Conservation (phyloP, 1,140 invertebrate species). For the Scaptomyza montana region DNA sequence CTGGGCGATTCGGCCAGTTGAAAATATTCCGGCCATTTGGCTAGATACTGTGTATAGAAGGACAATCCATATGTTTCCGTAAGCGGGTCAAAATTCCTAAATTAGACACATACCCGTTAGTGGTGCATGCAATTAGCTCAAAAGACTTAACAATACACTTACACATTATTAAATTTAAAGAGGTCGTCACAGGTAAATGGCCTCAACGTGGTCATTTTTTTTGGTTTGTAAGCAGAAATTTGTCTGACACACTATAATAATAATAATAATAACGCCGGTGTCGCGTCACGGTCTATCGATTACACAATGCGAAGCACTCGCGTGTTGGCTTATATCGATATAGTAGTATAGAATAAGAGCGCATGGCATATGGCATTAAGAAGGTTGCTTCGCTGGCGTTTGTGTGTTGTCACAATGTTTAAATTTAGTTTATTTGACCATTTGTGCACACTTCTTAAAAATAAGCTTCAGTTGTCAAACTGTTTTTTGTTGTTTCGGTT, state of each 20-base stretch:
- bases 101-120: constrained; percentile 60
- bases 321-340: constrained; percentile 4
- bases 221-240: not conserved
- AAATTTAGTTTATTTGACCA: not conserved
- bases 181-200: constrained; percentile 97
- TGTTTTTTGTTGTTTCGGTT: not conserved
- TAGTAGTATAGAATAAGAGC: not conserved
- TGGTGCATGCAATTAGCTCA: not conserved
- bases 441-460: not conserved
- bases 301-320: not conserved
- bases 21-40: constrained; percentile 99
- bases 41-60: constrained; percentile 99
- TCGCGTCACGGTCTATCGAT: constrained; percentile 9
- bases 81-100: constrained; percentile 95
- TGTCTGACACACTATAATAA: too few species aligned
- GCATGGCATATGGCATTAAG: not conserved
- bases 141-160: constrained; percentile 84
- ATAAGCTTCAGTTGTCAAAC: not conserved
- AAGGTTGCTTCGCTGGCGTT: not conserved
- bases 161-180: constrained; percentile 98
- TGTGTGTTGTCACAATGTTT: not conserved
- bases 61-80: constrained; percentile 99
- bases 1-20: constrained; percentile 97
- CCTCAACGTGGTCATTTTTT: constrained; percentile 94
- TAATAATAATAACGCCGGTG: constrained; percentile 3